Percentiles rank a stretch among this genome's conserved stretches.
Conservation (phyloP, 2,888 invertebrate species). For the Taphrorychus bicolor region DNA sequence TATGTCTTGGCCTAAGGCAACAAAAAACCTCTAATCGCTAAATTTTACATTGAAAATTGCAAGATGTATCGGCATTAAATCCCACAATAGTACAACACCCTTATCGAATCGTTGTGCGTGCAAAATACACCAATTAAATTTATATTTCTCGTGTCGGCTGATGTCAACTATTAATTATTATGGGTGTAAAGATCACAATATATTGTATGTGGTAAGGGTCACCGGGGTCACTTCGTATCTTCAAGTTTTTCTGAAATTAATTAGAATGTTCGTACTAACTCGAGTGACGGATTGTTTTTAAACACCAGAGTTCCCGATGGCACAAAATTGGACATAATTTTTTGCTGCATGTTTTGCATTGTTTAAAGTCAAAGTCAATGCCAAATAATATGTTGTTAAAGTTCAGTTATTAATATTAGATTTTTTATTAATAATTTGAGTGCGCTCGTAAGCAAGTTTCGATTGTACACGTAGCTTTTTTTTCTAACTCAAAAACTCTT, state of each 20-base stretch:
- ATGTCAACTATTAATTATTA: slow-evolving; percentile 54
- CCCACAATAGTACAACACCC: neutral
- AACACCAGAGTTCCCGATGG: neutral
- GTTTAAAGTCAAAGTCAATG: neutral
- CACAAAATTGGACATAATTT: neutral
- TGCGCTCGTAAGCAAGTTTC: no score
- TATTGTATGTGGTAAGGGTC: slow-evolving; percentile 36
- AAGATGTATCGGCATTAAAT: slow-evolving; percentile 2
- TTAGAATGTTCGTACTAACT: neutral
- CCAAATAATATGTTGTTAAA: no score
- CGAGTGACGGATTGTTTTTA: neutral
- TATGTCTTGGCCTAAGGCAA: neutral
- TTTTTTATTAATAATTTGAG: no score
- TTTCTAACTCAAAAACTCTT: no score
- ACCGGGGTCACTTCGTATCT: slow-evolving; percentile 30
- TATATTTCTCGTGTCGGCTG: slow-evolving; percentile 33
- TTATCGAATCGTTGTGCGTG: slow-evolving; percentile 1
- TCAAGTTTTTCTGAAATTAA: slow-evolving; percentile 13
- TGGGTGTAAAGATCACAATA: slow-evolving; percentile 50
- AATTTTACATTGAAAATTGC: no score
- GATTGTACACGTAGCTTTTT: no score
- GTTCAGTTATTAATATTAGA: no score
- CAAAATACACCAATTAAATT: slow-evolving; percentile 23
- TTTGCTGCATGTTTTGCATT: neutral
- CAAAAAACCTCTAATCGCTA: neutral